A percentile compares a stretch with the other conserved stretches of the same genome.
Evolutionary conservation across 2,888 invertebrate genomes (phyloP).

Genomic region (Mesoligia furuncula): DNA sequence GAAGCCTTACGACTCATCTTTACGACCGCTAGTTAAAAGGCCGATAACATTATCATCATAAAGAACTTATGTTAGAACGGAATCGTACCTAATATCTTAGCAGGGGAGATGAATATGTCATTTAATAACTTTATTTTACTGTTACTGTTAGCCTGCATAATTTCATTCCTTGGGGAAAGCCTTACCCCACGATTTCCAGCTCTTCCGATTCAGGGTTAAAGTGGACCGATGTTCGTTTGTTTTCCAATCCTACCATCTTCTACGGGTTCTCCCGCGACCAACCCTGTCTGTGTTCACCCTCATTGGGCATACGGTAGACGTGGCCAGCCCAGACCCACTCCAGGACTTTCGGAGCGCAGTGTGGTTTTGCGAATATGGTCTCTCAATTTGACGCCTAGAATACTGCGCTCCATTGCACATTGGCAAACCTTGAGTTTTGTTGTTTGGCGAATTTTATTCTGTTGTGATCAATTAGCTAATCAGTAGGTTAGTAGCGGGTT

Average conservation of each 20-base stretch:
- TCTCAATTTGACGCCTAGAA: background rate
- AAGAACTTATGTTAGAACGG: slow-evolving; percentile 52
- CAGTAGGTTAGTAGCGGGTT: background rate
- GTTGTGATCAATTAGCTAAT: background rate
- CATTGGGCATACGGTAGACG: too few species aligned
- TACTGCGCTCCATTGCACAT: background rate
- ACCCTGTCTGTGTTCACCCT: too few species aligned
- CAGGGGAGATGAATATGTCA: background rate
- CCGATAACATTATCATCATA: slow-evolving; percentile 51
- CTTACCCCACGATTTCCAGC: too few species aligned
- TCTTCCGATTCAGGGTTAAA: too few species aligned
- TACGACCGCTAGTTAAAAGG: slow-evolving; percentile 52
- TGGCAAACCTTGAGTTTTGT: background rate
- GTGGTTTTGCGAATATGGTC: too few species aligned
- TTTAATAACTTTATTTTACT: slow-evolving; percentile 5
- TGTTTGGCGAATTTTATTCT: background rate
- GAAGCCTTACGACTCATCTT: slow-evolving; percentile 46
- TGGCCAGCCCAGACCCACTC: too few species aligned
- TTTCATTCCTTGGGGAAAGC: too few species aligned
- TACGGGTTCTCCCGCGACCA: too few species aligned
- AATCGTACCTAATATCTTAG: slow-evolving; percentile 16
- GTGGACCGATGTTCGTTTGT: too few species aligned
- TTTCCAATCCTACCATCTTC: too few species aligned
- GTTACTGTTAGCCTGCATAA: too few species aligned
- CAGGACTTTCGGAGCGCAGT: too few species aligned